Base-by-base conservation (phyloP, 2,888 invertebrate species). In the Cosmia pyralina region DNA sequence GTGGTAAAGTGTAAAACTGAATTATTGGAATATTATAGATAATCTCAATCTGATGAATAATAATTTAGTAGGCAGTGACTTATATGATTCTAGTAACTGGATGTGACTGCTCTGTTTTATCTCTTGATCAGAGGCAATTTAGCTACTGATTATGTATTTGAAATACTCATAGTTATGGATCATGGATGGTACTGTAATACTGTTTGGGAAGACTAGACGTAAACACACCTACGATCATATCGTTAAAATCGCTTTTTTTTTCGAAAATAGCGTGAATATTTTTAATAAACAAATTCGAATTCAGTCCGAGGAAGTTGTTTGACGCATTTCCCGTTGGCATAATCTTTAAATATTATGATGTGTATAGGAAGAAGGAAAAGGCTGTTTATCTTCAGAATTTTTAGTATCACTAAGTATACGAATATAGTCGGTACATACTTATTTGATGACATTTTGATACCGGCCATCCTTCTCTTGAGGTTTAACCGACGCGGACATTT, bases 241-340 rank as follows among this genome's bases (percentile, higher is more conserved):
- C 5, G 15, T 38, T 28, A 22, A 48, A 50, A 69, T 50, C 38
- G 6, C 0, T 38, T 38, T 38, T 38, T n/a, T 38, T 41, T 38
- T 19, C 10, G 2, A 53, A 80, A 75, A 44, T 53, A 7, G 53
- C 22, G 11, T 2, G 6, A 13, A 2, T 22, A 28, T 57, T 74
- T n/a, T 44, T 17, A 22, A 19, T 50, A 34, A 22, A 55, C 17
- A 28, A 22, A 48, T 71, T 72, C 6, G 13, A 19, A 63, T 34
- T 64, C 28, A 53, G 22, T 50, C 44, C 50, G 13, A 73, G 75
- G 84, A 79, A 68, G 52, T 68, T 48, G 59, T 7, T 50, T 68
- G 75, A 80, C 68, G 84, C 68, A 68, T 62, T 84, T 84, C 75
- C 84, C 57, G 48, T 62, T 84, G 44, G 75, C 68, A 52, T 46